Evolutionary conservation across 2,113 vertebrate genomes (phyloP).

Genomic region (Diphyllodes magnificus): DNA sequence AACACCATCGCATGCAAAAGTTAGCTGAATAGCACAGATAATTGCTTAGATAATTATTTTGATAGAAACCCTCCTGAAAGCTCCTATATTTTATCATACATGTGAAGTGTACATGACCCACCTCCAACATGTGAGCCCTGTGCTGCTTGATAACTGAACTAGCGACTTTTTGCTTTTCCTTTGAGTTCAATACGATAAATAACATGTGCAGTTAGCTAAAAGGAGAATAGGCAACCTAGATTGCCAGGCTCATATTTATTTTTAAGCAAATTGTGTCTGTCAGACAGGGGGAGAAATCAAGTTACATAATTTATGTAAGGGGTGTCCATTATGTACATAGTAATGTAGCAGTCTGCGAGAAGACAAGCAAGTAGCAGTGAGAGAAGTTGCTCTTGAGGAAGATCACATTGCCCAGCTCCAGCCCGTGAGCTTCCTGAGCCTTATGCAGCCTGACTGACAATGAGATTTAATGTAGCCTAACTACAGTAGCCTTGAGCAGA

Average conservation of each 20-base stretch:
- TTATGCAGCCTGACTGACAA: slow-evolving; percentile 61
- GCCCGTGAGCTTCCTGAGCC: slow-evolving; percentile 26
- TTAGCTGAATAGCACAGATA: slow-evolving; percentile 58
- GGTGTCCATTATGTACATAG: neutral
- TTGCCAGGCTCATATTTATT: neutral
- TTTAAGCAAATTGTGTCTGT: neutral
- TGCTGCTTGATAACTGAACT: neutral
- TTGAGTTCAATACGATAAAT: neutral
- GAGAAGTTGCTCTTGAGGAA: slow-evolving; percentile 62
- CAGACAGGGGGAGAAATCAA: neutral
- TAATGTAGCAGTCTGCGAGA: neutral
- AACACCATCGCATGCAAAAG: slow-evolving; percentile 57
- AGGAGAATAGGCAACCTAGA: neutral
- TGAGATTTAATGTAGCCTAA: slow-evolving; percentile 64
- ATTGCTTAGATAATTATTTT: slow-evolving; percentile 67
- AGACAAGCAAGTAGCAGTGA: slow-evolving; percentile 37
- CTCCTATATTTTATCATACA: slow-evolving; percentile 3
- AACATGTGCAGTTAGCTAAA: neutral
- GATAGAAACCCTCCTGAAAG: slow-evolving; percentile 59
- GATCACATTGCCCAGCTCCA: slow-evolving; percentile 25
- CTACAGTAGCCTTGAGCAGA: slow-evolving; percentile 69
- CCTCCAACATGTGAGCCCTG: neutral
- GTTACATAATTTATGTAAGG: slow-evolving; percentile 9
- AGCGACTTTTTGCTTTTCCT: slow-evolving; percentile 15
- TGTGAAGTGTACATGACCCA: slow-evolving; percentile 24